Percentiles rank a stretch among this genome's conserved stretches.
phyloP scores from a whole-genome alignment of 92 coral and sea anemone genomes.

The Anthopleura xanthogrammica region DNA sequence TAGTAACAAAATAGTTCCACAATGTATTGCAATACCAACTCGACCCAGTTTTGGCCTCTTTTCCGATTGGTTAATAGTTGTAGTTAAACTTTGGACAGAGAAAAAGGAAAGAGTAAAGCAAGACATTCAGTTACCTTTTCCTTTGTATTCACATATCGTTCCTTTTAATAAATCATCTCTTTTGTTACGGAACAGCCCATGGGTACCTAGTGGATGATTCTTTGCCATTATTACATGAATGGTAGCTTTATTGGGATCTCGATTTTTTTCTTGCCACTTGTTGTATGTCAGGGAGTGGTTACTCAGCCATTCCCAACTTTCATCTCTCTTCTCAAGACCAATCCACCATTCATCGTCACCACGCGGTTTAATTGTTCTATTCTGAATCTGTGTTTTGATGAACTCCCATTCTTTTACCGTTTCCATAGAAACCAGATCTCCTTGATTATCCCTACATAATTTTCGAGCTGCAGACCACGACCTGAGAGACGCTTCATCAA shows the following conservation, averaged over 20 bases:
- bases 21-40: no score
- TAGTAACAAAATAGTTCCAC: no score
- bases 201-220: neutral
- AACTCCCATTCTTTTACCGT: conserved; percentile 45
- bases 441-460: neutral
- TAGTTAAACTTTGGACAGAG: no score
- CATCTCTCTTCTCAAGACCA: conserved; percentile 23
- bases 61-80: no score
- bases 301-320: conserved; percentile 41
- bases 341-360: conserved; percentile 37
- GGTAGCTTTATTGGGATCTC: neutral
- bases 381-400: conserved; percentile 15
- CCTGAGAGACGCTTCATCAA: neutral
- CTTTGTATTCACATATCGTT: conserved; percentile 23
- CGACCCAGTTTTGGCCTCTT: no score
- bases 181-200: conserved; percentile 11
- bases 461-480: conserved; percentile 14
- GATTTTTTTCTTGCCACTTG: neutral
- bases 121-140: neutral
- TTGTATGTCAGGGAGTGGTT: neutral
- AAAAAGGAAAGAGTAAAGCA: neutral
- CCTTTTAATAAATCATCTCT: neutral
- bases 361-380: neutral
- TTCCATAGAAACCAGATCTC: conserved; percentile 43
- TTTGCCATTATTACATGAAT: conserved; percentile 7